Percentiles rank a stretch among this genome's conserved stretches.
phyloP scores from a whole-genome alignment of 2,113 vertebrate species.

The Donacobius atricapilla region DNA sequence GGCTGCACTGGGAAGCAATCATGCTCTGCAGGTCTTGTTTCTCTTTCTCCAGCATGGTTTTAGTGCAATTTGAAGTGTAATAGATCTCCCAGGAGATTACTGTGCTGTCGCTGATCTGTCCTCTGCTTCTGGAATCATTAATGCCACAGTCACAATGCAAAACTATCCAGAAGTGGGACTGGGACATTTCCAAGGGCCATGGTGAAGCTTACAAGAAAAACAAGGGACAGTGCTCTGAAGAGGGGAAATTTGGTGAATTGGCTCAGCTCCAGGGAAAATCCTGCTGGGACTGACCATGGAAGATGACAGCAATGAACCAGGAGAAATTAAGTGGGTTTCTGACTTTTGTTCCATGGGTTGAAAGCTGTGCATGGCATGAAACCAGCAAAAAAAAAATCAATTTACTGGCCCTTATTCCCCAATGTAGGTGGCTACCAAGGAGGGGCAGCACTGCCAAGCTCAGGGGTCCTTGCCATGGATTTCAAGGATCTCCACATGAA shows the following conservation, averaged over 20 bases:
- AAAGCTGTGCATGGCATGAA: background rate
- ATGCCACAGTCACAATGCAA: background rate
- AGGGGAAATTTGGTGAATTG: background rate
- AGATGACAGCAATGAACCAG: background rate
- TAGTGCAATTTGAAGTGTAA: background rate
- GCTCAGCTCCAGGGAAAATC: background rate
- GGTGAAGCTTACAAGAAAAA: background rate
- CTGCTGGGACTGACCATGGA: fast-evolving
- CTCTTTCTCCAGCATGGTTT: background rate
- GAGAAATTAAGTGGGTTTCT: background rate
- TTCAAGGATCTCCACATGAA: background rate
- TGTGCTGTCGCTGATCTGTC: background rate
- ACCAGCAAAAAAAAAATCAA: background rate
- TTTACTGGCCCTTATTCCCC: background rate
- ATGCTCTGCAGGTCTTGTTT: background rate
- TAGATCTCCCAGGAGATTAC: background rate
- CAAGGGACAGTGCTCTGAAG: fast-evolving
- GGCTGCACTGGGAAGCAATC: background rate
- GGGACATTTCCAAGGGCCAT: background rate
- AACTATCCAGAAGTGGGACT: background rate
- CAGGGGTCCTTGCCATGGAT: background rate
- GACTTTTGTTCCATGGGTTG: background rate
- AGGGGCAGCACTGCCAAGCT: background rate
- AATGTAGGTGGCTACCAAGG: background rate
- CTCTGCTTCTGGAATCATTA: background rate